A percentile compares a stretch with the other conserved stretches of the same genome.
Conservation (phyloP, 2,113 vertebrate species). For the Corydoras sp. region DNA sequence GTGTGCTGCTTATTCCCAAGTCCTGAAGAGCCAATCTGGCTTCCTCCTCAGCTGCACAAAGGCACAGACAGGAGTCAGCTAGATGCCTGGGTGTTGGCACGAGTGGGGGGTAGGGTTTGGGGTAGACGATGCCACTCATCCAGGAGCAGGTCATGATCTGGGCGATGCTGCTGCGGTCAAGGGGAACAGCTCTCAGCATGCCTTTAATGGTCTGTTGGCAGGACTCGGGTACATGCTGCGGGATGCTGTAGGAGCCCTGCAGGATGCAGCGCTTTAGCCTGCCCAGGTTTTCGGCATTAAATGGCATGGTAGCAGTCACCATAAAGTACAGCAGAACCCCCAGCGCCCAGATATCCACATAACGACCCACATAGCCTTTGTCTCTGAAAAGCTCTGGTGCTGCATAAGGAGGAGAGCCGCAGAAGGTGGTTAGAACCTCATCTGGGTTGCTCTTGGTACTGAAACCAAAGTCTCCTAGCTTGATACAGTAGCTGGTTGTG, state of each 20-base stretch:
- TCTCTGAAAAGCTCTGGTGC: conserved; percentile 68
- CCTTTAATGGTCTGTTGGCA: conserved; percentile 64
- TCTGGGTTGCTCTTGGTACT: conserved; percentile 49
- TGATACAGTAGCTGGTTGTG: conserved; percentile 66
- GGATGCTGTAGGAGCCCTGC: conserved; percentile 65
- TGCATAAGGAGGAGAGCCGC: conserved; percentile 69
- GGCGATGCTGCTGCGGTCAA: conserved; percentile 52
- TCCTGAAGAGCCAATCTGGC: conserved; percentile 52
- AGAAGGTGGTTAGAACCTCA: conserved; percentile 63
- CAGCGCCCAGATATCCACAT: conserved; percentile 70
- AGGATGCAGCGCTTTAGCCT: conserved; percentile 65
- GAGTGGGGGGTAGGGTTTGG: conserved; percentile 46
- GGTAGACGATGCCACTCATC: conserved; percentile 60
- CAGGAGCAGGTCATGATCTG: conserved; percentile 57
- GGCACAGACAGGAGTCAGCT: conserved; percentile 26
- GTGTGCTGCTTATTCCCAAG: conserved; percentile 53
- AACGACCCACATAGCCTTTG: conserved; percentile 59
- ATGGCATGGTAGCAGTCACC: conserved; percentile 64
- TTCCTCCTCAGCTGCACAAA: conserved; percentile 61
- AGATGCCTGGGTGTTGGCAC: conserved; percentile 55
- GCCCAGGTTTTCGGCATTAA: conserved; percentile 58
- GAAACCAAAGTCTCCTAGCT: conserved; percentile 73
- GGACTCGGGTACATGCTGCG: conserved; percentile 50
- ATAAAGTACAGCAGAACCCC: conserved; percentile 71
- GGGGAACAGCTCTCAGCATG: conserved; percentile 60